A percentile compares a stretch with the other conserved stretches of the same genome.
Evolutionary conservation across 2,797 vertebrate genomes (phyloP).

Genomic region (Typhlichthys subterraneus): DNA sequence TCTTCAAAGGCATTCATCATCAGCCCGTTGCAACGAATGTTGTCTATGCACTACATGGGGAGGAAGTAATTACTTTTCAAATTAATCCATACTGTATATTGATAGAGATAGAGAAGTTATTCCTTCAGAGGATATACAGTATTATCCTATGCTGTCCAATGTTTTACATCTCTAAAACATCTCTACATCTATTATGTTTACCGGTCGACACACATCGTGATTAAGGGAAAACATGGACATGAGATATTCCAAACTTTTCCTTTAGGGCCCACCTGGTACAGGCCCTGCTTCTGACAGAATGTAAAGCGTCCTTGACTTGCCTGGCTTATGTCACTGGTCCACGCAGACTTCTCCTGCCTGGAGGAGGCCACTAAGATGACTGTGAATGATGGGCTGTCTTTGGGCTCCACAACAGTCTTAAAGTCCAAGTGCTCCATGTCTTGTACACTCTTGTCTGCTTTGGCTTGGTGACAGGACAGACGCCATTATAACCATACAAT

Average conservation of each 20-base stretch:
- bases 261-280: neutral
- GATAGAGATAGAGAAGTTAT: slow-evolving; percentile 13
- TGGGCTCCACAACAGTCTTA: slow-evolving; percentile 95
- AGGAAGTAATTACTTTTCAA: slow-evolving; percentile 1
- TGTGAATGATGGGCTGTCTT: slow-evolving; percentile 87
- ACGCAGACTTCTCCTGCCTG: slow-evolving; percentile 93
- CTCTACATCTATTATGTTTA: too few species aligned
- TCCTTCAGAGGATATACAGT: neutral
- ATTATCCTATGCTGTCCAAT: too few species aligned
- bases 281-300: neutral
- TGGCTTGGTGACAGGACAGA: slow-evolving; percentile 64
- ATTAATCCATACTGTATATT: slow-evolving; percentile 5
- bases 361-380: slow-evolving; percentile 94
- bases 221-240: too few species aligned
- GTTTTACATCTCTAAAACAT: too few species aligned
- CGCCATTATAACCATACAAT: neutral
- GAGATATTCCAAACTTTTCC: neutral
- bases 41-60: slow-evolving; percentile 90
- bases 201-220: too few species aligned
- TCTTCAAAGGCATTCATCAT: slow-evolving; percentile 99
- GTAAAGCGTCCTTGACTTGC: slow-evolving; percentile 51
- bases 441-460: slow-evolving; percentile 81
- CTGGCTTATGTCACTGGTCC: slow-evolving; percentile 99
- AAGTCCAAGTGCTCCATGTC: slow-evolving; percentile 94
- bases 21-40: slow-evolving; percentile 96